Evolutionary conservation across 2,113 vertebrate species (phyloP).

Genomic region (Psilopogon haemacephalus): DNA sequence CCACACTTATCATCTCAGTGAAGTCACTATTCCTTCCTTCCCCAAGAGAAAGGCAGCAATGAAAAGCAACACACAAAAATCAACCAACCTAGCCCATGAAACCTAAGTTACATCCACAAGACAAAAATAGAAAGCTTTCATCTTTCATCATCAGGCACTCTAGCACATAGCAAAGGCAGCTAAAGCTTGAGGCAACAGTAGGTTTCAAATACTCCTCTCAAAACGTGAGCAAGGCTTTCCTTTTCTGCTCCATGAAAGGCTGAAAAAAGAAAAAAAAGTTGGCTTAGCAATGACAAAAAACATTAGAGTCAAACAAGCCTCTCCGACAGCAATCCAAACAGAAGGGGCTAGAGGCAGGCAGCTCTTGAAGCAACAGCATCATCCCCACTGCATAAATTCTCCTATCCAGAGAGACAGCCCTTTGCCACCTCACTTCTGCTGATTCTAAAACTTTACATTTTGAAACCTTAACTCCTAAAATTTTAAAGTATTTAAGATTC

Average conservation of each 20-base stretch:
- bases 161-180: not conserved
- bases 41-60: not conserved
- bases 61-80: constrained; percentile 26
- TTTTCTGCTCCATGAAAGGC: not conserved
- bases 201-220: constrained; percentile 29
- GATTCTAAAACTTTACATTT: not conserved
- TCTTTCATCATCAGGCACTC: constrained; percentile 50
- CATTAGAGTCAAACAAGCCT: not conserved
- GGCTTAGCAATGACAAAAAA: constrained; percentile 1
- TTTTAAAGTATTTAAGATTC: not conserved
- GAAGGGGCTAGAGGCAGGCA: not conserved
- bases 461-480: not conserved
- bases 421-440: not conserved
- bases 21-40: not conserved
- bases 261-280: constrained; percentile 1
- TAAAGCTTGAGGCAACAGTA: constrained; percentile 44
- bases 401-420: not conserved
- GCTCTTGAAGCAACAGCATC: not conserved
- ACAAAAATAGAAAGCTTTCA: constrained; percentile 67
- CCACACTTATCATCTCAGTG: not conserved
- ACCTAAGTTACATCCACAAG: constrained; percentile 28
- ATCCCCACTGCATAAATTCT: not conserved
- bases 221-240: not conserved
- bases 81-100: constrained; percentile 32
- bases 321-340: not conserved